phyloP scores from a whole-genome alignment of 2,888 invertebrate genomes.

The Anoplius nigerrimus region DNA sequence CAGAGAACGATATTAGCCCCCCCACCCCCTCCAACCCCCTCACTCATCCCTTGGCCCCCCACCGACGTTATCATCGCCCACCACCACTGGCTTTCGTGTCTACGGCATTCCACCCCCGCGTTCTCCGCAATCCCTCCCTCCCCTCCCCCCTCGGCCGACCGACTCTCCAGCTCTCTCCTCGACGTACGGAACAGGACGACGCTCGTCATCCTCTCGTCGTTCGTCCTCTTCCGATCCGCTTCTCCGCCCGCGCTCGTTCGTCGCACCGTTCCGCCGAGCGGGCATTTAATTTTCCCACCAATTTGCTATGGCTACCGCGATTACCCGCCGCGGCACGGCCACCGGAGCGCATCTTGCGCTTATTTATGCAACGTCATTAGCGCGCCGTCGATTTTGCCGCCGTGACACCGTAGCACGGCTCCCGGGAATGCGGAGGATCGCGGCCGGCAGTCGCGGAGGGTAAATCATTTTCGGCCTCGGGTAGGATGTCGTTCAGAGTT shows the following conservation, averaged over 20 bases:
- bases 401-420: background rate
- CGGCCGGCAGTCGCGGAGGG: too few relatives aligned
- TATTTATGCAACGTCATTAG: conserved; percentile 33
- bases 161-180: conserved; percentile 7
- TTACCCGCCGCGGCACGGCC: conserved; percentile 19
- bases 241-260: conserved; percentile 12
- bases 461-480: too few relatives aligned
- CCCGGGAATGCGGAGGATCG: too few relatives aligned
- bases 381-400: conserved; percentile 10
- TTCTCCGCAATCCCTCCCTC: background rate
- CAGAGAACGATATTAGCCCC: conserved; percentile 17
- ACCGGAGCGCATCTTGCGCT: conserved; percentile 12
- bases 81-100: conserved; percentile 41
- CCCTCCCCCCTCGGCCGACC: conserved; percentile 15
- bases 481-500: too few relatives aligned
- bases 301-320: conserved; percentile 51
- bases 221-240: conserved; percentile 17
- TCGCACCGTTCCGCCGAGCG: conserved; percentile 30
- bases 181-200: background rate
- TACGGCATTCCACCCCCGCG: conserved; percentile 39
- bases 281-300: conserved; percentile 60
- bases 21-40: conserved; percentile 8
- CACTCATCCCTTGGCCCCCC: conserved; percentile 2
- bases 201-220: conserved; percentile 20
- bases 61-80: conserved; percentile 17